These are phyloP conservation scores for Epinephelus cyanopodus DNA, from an alignment of 2,113 vertebrate genomes.

Conservation along the genomic window DNA sequence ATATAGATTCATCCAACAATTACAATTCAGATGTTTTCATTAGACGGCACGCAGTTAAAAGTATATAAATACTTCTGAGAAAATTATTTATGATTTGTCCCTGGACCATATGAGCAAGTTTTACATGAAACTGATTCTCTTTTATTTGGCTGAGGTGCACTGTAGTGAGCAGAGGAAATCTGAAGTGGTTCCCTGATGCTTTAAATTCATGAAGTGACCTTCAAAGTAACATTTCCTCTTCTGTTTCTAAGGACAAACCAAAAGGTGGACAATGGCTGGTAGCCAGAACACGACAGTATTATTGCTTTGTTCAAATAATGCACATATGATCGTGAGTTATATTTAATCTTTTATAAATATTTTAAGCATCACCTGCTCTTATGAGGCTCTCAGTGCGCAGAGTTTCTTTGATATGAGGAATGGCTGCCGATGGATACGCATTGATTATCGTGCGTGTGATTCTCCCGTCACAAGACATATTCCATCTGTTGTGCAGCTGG, in stretches of 20 bases:
- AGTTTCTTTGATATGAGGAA: constrained; percentile 16
- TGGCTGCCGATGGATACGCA: neutral
- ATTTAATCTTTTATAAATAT: neutral
- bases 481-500: neutral
- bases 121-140: constrained; percentile 48
- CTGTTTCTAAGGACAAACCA: neutral
- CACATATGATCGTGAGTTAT: neutral
- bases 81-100: constrained; percentile 52
- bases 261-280: neutral
- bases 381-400: neutral
- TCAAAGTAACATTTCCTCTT: constrained; percentile 9
- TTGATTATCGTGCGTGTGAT: constrained; percentile 1
- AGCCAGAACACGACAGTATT: neutral
- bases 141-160: constrained; percentile 27
- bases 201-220: constrained; percentile 42
- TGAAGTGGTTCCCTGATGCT: constrained; percentile 20
- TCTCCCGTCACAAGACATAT: neutral
- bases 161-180: constrained; percentile 10
- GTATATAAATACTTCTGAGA: neutral
- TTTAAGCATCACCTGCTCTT: neutral
- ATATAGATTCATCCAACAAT: constrained; percentile 3
- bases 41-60: neutral
- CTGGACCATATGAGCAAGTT: constrained; percentile 16
- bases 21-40: constrained; percentile 4
- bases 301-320: neutral